phyloP scores from a whole-genome alignment of 2,888 invertebrate species.

The Mesorhabditis spiculigera region DNA sequence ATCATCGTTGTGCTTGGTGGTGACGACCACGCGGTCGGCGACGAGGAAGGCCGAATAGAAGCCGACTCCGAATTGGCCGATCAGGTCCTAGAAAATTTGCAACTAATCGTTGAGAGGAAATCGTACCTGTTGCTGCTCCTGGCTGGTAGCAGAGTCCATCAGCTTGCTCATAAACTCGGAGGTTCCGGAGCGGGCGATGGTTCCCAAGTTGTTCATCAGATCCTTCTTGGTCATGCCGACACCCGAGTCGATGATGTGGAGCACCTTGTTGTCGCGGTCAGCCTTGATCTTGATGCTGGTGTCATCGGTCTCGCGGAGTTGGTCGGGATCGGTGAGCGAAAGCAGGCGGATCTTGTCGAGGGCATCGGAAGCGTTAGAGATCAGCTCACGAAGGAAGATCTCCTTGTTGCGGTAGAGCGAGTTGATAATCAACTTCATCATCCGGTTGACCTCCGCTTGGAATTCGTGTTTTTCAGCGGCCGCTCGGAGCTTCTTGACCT shows the following conservation, averaged over 20 bases:
- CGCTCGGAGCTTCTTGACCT: conserved; percentile 84
- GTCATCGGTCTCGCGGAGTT: conserved; percentile 77
- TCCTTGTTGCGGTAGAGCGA: conserved; percentile 98
- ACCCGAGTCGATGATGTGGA: conserved; percentile 93
- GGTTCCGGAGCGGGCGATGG: conserved; percentile 72
- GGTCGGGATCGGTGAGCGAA: conserved; percentile 80
- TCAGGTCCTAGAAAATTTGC: conserved; percentile 72
- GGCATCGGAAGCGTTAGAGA: conserved; percentile 98
- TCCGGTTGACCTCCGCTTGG: conserved; percentile 97
- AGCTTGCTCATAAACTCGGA: conserved; percentile 57
- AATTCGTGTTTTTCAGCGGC: conserved; percentile 73
- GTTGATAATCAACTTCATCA: conserved; percentile 99
- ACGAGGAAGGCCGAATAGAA: conserved; percentile 97
- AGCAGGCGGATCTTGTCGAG: conserved; percentile 92
- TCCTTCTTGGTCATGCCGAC: conserved; percentile 84
- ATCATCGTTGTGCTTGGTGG: conserved; percentile 89
- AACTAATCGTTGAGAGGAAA: neutral
- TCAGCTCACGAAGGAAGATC: conserved; percentile 77
- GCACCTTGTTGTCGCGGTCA: conserved; percentile 82
- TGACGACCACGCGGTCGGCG: conserved; percentile 90
- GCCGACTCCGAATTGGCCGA: conserved; percentile 94
- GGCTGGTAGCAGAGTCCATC: conserved; percentile 47
- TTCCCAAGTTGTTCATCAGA: conserved; percentile 89
- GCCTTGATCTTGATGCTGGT: conserved; percentile 84
- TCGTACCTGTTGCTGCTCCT: conserved; percentile 50